phyloP scores from a whole-genome alignment of 2,888 invertebrate genomes.

The Plebejus melissa region DNA sequence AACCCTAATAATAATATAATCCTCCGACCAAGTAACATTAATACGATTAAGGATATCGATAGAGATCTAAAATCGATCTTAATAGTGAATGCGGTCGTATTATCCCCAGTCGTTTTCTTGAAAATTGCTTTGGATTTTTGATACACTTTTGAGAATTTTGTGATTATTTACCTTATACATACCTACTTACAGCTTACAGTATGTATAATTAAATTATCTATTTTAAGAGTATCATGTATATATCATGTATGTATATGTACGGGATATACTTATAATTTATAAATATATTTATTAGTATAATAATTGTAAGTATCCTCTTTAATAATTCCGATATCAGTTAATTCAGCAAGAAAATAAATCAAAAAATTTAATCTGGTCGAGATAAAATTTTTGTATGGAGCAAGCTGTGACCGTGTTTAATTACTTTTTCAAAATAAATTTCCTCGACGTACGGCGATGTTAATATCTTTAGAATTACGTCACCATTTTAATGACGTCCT shows the following conservation, averaged over 20 bases:
- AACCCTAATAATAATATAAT: not conserved
- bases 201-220: too few species aligned
- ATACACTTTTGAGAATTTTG: too few species aligned
- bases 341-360: not conserved
- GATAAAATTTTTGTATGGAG: not conserved
- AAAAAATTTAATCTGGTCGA: not conserved
- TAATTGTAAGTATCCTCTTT: not conserved
- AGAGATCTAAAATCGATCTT: not conserved
- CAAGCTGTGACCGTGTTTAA: slow-evolving; percentile 11
- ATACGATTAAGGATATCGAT: not conserved
- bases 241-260: too few species aligned
- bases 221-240: too few species aligned
- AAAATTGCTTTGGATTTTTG: not conserved
- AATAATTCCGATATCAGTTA: not conserved
- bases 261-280: too few species aligned
- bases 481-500: not conserved
- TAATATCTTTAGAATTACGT: slow-evolving; percentile 5
- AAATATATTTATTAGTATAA: too few species aligned
- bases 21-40: not conserved
- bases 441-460: not conserved
- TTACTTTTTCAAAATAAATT: slow-evolving; percentile 13
- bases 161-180: too few species aligned
- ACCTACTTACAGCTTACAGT: too few species aligned
- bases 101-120: not conserved
- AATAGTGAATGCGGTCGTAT: not conserved